These are phyloP conservation scores for Syngnathus acus DNA, from an alignment of 2,797 vertebrate species.

Conservation along the genomic window DNA sequence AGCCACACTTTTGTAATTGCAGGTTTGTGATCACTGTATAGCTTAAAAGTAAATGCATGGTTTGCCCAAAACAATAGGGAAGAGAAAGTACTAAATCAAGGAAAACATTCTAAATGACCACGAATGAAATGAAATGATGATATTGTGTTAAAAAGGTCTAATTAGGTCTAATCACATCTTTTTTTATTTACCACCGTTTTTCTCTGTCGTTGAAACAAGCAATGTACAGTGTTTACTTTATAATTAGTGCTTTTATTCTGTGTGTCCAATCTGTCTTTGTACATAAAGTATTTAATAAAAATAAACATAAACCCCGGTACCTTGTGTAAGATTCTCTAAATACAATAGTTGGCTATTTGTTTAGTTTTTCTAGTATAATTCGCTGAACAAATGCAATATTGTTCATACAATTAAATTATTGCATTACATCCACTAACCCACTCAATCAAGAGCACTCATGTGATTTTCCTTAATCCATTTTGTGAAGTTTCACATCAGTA, in stretches of 20 bases:
- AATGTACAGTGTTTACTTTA: conserved; percentile 85
- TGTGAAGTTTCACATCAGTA: conserved; percentile 92
- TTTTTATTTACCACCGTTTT: conserved; percentile 81
- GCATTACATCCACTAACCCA: conserved; percentile 82
- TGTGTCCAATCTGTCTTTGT: conserved; percentile 98
- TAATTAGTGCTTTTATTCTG: conserved; percentile 86
- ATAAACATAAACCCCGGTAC: conserved; percentile 87
- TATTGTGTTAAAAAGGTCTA: conserved; percentile 72
- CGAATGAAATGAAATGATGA: too few relatives aligned
- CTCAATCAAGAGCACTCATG: conserved; percentile 72
- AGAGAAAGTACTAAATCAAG: neutral
- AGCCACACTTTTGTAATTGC: neutral
- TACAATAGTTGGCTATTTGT: conserved; percentile 72
- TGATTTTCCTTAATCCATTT: conserved; percentile 76
- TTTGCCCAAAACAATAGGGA: neutral
- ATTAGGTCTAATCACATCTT: conserved; percentile 78
- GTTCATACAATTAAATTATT: conserved; percentile 26
- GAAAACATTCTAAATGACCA: neutral
- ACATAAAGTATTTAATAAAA: conserved; percentile 85
- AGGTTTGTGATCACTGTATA: conserved; percentile 4
- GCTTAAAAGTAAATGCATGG: conserved; percentile 1
- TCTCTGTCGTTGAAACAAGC: conserved; percentile 78
- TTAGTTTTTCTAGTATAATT: conserved; percentile 84
- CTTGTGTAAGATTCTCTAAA: conserved; percentile 97
- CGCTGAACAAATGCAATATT: conserved; percentile 12